phyloP scores from a whole-genome alignment of 1,140 invertebrate species.

The Drosophila murphyi region DNA sequence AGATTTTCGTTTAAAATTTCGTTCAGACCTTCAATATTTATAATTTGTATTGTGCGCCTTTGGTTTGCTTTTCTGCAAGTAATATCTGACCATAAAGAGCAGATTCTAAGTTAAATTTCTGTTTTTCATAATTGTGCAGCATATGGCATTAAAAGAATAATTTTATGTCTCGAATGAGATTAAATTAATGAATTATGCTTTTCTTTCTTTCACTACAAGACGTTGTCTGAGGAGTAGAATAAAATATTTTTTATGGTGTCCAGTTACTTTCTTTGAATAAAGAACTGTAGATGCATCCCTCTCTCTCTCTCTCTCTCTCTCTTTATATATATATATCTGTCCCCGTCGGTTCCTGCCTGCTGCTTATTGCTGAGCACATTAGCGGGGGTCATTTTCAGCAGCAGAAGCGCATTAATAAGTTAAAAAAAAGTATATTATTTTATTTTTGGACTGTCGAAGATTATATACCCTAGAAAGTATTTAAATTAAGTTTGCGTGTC shows the following conservation, averaged over 20 bases:
- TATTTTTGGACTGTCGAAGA: background rate
- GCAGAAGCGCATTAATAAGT: slow-evolving; percentile 69
- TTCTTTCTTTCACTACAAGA: slow-evolving; percentile 57
- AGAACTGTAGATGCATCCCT: slow-evolving; percentile 6
- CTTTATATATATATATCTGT: background rate
- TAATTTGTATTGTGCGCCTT: background rate
- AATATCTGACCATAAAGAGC: slow-evolving; percentile 4
- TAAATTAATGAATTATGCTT: slow-evolving; percentile 69
- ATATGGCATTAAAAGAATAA: slow-evolving; percentile 28
- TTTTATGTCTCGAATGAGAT: slow-evolving; percentile 60
- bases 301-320: slow-evolving; percentile 5
- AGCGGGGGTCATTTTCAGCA: slow-evolving; percentile 73
- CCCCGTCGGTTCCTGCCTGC: slow-evolving; percentile 15
- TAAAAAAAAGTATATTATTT: slow-evolving; percentile 16
- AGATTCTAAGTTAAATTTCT: slow-evolving; percentile 7
- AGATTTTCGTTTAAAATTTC: no score
- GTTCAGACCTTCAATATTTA: background rate
- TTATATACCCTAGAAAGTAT: slow-evolving; percentile 3
- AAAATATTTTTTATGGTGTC: slow-evolving; percentile 62
- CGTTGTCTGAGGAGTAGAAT: slow-evolving; percentile 44
- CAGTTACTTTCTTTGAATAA: slow-evolving; percentile 19
- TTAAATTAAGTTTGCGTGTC: no score
- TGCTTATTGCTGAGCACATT: slow-evolving; percentile 62
- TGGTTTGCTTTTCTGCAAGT: background rate
- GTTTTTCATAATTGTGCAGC: slow-evolving; percentile 19